phyloP scores from a whole-genome alignment of 2,113 vertebrate genomes.

The Copsychus sechellarum region DNA sequence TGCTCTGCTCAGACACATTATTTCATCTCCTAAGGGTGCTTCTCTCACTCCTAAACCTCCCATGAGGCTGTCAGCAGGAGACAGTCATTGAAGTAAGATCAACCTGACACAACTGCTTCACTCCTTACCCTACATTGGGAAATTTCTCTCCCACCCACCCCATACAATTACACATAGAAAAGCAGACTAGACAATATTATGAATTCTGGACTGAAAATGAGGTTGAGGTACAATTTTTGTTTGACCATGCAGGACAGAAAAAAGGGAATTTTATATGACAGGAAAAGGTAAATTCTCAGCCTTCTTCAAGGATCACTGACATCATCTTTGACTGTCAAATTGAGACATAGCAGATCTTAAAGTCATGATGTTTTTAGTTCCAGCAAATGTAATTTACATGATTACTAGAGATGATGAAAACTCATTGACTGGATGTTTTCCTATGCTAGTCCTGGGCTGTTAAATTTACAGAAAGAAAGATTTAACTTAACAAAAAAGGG shows the following conservation, averaged over 20 bases:
- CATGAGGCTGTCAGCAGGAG: background rate
- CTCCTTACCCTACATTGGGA: background rate
- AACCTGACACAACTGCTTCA: background rate
- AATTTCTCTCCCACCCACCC: background rate
- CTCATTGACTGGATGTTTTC: background rate
- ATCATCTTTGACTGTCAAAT: background rate
- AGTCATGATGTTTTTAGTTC: background rate
- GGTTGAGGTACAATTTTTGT: background rate
- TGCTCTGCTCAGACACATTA: accelerated
- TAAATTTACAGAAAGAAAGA: background rate
- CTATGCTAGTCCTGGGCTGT: background rate
- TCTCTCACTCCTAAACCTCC: background rate
- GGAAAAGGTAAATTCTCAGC: background rate
- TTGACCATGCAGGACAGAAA: background rate
- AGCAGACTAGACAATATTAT: background rate
- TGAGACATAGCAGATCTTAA: background rate
- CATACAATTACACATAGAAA: background rate
- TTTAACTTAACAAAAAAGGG: background rate
- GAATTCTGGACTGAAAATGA: background rate
- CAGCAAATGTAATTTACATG: background rate
- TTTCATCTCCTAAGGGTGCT: background rate
- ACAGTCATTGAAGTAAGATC: background rate
- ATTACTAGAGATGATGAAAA: background rate
- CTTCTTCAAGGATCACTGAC: background rate
- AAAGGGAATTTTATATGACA: background rate